These are phyloP conservation scores for Cyprinella venusta DNA, from an alignment of 2,797 vertebrate genomes.

Conservation along the genomic window DNA sequence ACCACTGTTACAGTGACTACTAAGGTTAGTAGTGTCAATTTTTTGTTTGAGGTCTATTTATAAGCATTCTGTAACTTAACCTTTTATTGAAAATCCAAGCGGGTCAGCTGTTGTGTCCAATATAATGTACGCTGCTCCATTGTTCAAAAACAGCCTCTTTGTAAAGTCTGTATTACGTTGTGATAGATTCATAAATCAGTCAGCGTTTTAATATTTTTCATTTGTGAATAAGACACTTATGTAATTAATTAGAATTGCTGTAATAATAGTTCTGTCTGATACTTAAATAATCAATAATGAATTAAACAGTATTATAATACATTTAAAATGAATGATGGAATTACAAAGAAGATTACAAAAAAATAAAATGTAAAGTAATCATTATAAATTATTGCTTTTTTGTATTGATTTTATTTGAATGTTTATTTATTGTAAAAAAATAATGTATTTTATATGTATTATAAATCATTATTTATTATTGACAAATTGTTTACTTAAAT, in stretches of 20 bases:
- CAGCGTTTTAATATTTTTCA: background rate
- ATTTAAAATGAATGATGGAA: background rate
- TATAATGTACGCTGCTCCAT: background rate
- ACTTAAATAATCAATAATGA: background rate
- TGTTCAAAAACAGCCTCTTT: background rate
- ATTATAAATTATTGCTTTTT: too few species aligned
- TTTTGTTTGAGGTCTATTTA: background rate
- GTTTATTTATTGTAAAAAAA: too few species aligned
- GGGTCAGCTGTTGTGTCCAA: background rate
- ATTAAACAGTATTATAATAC: too few species aligned
- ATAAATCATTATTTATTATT: background rate
- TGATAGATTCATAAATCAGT: background rate
- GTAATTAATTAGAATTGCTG: background rate
- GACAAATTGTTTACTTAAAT: background rate
- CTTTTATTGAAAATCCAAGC: background rate
- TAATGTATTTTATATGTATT: background rate
- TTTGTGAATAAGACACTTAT: background rate
- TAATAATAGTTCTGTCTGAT: background rate
- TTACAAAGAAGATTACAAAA: background rate
- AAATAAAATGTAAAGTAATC: too few species aligned
- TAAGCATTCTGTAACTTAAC: background rate
- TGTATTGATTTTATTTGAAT: too few species aligned
- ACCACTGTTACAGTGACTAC: constrained; percentile 91
- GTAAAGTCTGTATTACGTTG: background rate
- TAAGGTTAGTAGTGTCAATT: constrained; percentile 69